Evolutionary conservation across 2,113 vertebrate genomes (phyloP).

Genomic region (Corydoras maculifer): DNA sequence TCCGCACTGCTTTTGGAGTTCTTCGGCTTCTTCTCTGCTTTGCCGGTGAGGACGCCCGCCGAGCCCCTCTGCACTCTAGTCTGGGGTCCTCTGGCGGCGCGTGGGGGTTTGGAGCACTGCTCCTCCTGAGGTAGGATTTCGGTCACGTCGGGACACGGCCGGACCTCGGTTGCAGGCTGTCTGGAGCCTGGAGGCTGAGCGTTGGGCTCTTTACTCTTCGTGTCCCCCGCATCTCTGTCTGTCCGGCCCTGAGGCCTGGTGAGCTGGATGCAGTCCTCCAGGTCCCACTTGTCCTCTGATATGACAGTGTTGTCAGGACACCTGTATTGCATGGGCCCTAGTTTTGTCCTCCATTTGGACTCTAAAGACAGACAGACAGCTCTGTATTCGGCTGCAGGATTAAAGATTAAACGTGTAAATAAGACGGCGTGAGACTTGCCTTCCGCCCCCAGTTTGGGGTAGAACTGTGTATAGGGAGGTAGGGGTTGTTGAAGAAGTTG

Average conservation of each 20-base stretch:
- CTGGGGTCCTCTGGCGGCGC: slow-evolving; percentile 57
- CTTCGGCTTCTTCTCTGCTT: slow-evolving; percentile 66
- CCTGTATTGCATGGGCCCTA: slow-evolving; percentile 64
- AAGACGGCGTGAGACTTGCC: slow-evolving; percentile 43
- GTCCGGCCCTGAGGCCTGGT: slow-evolving; percentile 51
- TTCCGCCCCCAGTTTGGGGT: slow-evolving; percentile 61
- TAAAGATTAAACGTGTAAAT: neutral
- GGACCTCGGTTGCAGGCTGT: slow-evolving; percentile 46
- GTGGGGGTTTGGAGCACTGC: slow-evolving; percentile 51
- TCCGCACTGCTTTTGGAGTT: slow-evolving; percentile 60
- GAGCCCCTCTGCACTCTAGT: slow-evolving; percentile 57
- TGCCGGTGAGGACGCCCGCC: slow-evolving; percentile 51
- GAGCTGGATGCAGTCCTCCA: slow-evolving; percentile 66
- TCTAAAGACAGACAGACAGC: slow-evolving; percentile 41
- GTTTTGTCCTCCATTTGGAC: slow-evolving; percentile 63
- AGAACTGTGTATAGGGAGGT: slow-evolving; percentile 64
- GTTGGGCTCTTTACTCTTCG: slow-evolving; percentile 45
- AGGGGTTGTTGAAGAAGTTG: slow-evolving; percentile 70
- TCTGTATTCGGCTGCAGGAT: too few relatives aligned
- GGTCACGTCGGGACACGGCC: slow-evolving; percentile 20
- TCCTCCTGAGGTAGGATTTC: slow-evolving; percentile 71
- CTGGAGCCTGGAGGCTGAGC: slow-evolving; percentile 50
- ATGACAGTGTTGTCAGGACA: slow-evolving; percentile 53
- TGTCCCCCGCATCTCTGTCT: slow-evolving; percentile 53
- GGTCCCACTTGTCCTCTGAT: slow-evolving; percentile 59